Evolutionary conservation across 2,113 vertebrate genomes (phyloP).

Genomic region (Carlito syrichta): DNA sequence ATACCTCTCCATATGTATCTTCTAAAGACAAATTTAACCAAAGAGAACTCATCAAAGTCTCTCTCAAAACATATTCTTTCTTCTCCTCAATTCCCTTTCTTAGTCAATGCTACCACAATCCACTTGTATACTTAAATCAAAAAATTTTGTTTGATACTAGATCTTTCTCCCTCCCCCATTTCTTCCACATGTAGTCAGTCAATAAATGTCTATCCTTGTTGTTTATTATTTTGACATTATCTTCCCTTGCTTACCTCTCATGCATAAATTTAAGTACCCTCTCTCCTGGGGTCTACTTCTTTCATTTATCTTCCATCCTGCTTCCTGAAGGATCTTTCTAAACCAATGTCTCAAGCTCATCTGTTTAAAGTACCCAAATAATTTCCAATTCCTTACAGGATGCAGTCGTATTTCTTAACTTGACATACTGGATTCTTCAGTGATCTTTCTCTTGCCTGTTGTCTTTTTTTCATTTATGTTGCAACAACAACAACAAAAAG

Average conservation of each 20-base stretch:
- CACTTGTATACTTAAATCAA: neutral
- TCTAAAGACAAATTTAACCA: neutral
- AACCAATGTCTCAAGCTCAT: neutral
- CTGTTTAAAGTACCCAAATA: neutral
- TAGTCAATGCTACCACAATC: neutral
- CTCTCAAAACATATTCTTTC: neutral
- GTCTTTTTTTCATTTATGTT: neutral
- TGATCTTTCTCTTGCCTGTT: neutral
- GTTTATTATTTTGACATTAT: rapidly evolving
- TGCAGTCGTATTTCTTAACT: neutral
- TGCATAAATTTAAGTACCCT: neutral
- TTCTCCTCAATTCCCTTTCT: neutral
- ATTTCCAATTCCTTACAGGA: neutral
- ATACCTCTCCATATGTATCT: neutral
- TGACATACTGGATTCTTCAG: neutral
- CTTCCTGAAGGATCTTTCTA: neutral
- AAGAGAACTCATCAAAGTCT: neutral
- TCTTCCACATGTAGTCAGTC: too few relatives aligned
- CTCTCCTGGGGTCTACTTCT: neutral
- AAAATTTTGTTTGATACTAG: neutral
- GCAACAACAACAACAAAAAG: too few relatives aligned
- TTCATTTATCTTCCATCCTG: neutral
- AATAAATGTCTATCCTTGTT: neutral
- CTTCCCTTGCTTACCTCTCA: neutral
- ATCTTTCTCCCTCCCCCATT: rapidly evolving